These are phyloP conservation scores for Chrysopa pallens DNA, from an alignment of 1,140 invertebrate species.

Conservation along the genomic window DNA sequence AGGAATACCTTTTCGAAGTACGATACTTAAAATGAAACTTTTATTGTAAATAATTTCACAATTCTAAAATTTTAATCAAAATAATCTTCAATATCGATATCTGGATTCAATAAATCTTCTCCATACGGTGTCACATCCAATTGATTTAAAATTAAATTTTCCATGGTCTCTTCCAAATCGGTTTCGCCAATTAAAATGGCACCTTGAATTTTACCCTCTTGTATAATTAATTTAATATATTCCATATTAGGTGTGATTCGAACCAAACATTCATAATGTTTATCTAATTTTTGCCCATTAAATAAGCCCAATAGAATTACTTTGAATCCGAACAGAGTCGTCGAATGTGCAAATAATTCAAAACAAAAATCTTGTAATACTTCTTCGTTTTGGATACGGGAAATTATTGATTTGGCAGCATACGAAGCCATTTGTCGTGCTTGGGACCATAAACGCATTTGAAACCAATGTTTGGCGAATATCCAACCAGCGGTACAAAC, in stretches of 20 bases:
- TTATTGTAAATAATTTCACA: conserved; percentile 1
- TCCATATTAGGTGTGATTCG: conserved; percentile 68
- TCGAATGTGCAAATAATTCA: conserved; percentile 93
- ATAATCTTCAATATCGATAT: conserved; percentile 97
- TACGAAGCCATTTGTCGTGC: conserved; percentile 93
- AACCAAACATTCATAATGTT: conserved; percentile 73
- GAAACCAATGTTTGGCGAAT: conserved; percentile 74
- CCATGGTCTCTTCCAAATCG: conserved; percentile 93
- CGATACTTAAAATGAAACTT: no score
- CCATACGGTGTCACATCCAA: conserved; percentile 76
- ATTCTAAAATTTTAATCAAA: conserved; percentile 63
- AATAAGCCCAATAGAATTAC: conserved; percentile 85
- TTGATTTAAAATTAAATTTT: conserved; percentile 93
- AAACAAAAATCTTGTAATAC: conserved; percentile 83
- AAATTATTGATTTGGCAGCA: conserved; percentile 79
- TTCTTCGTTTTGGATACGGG: conserved; percentile 35
- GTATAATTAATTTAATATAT: conserved; percentile 82
- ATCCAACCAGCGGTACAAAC: conserved; percentile 69
- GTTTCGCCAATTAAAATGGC: conserved; percentile 94
- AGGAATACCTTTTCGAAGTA: no score
- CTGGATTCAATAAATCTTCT: conserved; percentile 84
- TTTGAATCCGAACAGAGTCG: conserved; percentile 87
- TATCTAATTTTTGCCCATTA: conserved; percentile 77
- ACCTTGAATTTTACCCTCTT: conserved; percentile 74
- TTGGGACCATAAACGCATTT: conserved; percentile 96